A percentile compares a stretch with the other conserved stretches of the same genome.
Conservation (phyloP, 2,113 vertebrate genomes). For the Festucalex cinctus region DNA sequence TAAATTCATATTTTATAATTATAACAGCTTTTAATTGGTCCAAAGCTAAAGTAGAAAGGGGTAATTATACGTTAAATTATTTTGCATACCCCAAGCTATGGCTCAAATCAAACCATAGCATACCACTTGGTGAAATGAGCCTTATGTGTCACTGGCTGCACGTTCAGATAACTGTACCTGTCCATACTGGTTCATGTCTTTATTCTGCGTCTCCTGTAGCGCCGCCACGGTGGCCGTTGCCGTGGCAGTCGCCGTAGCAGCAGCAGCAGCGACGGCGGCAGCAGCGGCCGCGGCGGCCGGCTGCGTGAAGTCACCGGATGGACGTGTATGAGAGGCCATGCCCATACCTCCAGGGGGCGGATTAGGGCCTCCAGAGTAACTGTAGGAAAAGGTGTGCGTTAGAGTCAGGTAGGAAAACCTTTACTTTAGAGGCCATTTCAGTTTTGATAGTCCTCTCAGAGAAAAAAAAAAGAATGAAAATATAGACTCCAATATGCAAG, state of each 20-base stretch:
- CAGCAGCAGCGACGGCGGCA: conserved; percentile 88
- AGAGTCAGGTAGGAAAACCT: neutral
- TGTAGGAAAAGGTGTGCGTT: conserved; percentile 40
- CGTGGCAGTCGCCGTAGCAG: conserved; percentile 91
- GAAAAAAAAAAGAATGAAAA: too few species aligned
- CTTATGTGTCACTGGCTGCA: neutral
- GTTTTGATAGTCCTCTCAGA: too few species aligned
- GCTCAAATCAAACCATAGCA: too few species aligned
- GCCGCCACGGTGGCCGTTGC: conserved; percentile 96
- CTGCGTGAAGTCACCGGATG: conserved; percentile 90
- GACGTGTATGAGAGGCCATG: conserved; percentile 87
- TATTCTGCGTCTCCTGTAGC: conserved; percentile 97
- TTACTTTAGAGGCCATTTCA: too few species aligned
- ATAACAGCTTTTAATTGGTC: too few species aligned
- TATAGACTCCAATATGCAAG: too few species aligned
- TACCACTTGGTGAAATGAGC: too few species aligned
- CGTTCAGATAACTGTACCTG: conserved; percentile 72
- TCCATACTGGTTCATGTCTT: conserved; percentile 99
- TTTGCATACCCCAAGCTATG: too few species aligned
- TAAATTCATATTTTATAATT: too few species aligned
- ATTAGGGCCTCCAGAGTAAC: conserved; percentile 92
- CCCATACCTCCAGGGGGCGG: conserved; percentile 88
- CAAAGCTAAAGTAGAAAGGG: too few species aligned
- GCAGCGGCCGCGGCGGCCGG: conserved; percentile 91
- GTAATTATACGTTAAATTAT: too few species aligned